These are phyloP conservation scores for Ceratoteleas bidentatus DNA, from an alignment of 1,140 invertebrate genomes.

Conservation along the genomic window DNA sequence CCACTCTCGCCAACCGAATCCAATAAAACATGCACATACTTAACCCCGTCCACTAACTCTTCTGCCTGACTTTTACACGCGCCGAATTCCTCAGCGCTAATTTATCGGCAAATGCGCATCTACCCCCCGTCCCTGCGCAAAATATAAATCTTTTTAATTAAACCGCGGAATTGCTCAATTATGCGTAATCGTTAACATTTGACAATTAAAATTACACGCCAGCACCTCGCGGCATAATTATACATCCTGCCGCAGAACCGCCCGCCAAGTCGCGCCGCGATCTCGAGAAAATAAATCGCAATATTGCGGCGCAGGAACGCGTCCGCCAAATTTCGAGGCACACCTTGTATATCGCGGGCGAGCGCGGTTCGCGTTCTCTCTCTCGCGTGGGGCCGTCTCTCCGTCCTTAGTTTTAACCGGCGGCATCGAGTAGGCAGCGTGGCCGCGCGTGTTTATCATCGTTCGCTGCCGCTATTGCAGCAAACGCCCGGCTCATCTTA, in stretches of 20 bases:
- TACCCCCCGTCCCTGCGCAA: too few relatives aligned
- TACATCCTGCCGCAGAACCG: background rate
- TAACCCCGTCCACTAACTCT: too few relatives aligned
- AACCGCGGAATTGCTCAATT: too few relatives aligned
- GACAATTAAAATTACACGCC: background rate
- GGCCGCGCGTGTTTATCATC: slow-evolving; percentile 57
- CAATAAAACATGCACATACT: too few relatives aligned
- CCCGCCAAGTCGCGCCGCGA: background rate
- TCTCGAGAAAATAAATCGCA: slow-evolving; percentile 2
- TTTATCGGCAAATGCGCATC: too few relatives aligned
- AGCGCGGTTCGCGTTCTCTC: slow-evolving; percentile 33
- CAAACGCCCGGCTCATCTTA: slow-evolving; percentile 42
- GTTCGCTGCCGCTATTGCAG: slow-evolving; percentile 52
- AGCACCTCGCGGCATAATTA: background rate
- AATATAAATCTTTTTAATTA: too few relatives aligned
- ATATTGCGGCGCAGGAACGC: slow-evolving; percentile 7
- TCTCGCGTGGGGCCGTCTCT: slow-evolving; percentile 21
- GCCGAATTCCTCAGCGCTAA: too few relatives aligned
- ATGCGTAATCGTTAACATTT: background rate
- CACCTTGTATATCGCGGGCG: slow-evolving; percentile 28
- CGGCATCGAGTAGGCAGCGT: slow-evolving; percentile 47
- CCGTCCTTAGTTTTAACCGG: slow-evolving; percentile 42
- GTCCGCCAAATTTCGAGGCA: slow-evolving; percentile 11
- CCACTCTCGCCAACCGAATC: too few relatives aligned
- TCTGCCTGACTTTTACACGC: too few relatives aligned